phyloP scores from a whole-genome alignment of 1,140 invertebrate species.

The Wasmannia auropunctata region DNA sequence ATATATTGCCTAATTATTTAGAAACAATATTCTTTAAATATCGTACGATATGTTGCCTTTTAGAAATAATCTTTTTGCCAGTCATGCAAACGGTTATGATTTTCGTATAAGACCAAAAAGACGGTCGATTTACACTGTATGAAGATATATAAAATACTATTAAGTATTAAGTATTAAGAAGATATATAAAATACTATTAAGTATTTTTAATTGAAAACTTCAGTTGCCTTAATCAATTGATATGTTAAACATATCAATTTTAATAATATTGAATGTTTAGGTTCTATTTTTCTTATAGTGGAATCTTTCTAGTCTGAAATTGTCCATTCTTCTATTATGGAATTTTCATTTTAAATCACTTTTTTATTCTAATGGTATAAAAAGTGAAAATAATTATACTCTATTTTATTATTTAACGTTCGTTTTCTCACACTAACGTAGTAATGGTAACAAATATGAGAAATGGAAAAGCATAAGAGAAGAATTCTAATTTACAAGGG shows the following conservation, averaged over 20 bases:
- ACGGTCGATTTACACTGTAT: too few species aligned
- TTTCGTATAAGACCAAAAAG: too few species aligned
- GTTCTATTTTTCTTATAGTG: not conserved
- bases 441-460: not conserved
- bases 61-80: not conserved
- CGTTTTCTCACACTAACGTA: not conserved
- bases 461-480: not conserved
- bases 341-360: not conserved
- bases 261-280: not conserved
- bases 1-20: not conserved
- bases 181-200: constrained; percentile 15
- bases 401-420: not conserved
- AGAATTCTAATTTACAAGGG: constrained; percentile 1
- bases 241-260: not conserved
- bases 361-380: not conserved
- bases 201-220: not conserved
- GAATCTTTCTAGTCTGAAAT: not conserved
- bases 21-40: not conserved
- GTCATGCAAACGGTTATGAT: not conserved
- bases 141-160: too few species aligned
- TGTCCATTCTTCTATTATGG: not conserved
- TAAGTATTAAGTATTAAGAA: too few species aligned
- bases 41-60: not conserved
- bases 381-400: not conserved
- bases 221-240: not conserved